These are phyloP conservation scores for Nebria salina DNA, from an alignment of 2,888 invertebrate species.

Conservation along the genomic window DNA sequence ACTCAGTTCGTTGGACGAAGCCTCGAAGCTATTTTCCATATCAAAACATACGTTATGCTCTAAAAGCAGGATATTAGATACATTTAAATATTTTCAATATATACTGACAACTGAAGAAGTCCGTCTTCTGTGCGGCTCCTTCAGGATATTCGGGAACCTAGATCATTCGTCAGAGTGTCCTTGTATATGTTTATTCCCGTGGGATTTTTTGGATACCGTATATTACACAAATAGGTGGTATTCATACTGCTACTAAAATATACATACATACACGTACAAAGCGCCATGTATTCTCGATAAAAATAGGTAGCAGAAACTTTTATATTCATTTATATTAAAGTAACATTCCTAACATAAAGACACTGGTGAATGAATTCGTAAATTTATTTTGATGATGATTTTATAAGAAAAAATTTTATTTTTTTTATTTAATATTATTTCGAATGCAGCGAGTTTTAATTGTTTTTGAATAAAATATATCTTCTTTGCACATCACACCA, in stretches of 20 bases:
- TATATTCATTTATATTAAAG: too few species aligned
- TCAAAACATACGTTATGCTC: conserved; percentile 47
- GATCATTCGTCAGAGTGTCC: conserved; percentile 23
- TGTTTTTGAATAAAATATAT: neutral
- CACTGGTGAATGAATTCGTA: too few species aligned
- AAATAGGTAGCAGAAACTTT: too few species aligned
- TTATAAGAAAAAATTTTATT: too few species aligned
- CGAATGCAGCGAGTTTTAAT: neutral
- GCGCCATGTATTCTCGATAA: too few species aligned
- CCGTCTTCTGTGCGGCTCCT: conserved; percentile 21
- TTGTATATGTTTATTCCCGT: neutral
- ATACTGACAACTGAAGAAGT: conserved; percentile 45
- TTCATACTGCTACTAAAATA: neutral
- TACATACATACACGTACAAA: neutral
- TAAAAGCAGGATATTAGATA: conserved; percentile 47
- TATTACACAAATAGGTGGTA: neutral
- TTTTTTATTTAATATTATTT: too few species aligned
- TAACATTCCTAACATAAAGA: too few species aligned
- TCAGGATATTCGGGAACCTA: conserved; percentile 29
- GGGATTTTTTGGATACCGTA: neutral
- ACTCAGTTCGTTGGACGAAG: conserved; percentile 36
- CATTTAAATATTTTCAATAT: conserved; percentile 47
- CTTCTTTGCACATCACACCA: neutral
- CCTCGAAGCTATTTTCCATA: conserved; percentile 46
- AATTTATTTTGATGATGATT: too few species aligned